Base-by-base conservation (phyloP, 2,113 vertebrate genomes). In the Cheirogaleus medius region DNA sequence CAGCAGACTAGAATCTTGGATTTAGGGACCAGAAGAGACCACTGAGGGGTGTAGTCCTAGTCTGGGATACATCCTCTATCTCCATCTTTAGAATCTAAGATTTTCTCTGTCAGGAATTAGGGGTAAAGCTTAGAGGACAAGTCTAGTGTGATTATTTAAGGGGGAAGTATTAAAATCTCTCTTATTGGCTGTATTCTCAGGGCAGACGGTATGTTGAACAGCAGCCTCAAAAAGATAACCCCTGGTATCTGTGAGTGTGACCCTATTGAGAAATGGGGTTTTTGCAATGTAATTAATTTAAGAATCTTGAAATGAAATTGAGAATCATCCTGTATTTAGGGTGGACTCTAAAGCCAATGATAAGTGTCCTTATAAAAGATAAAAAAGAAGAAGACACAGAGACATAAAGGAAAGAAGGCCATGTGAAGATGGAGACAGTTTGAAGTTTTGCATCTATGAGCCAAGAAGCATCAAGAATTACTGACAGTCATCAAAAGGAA, bases 21-120 rank as follows among this genome's bases (percentile, higher is more conserved):
- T 49, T 15, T 66, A 54, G 18, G 34, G 37, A 63, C 6, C 14
- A 56, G 42, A 56, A 18, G 9, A 3, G 8, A 90, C 0, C 3
- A 14, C 20, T 6, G 25, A 4, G 1, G 7, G 13, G 1, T 47
- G 3, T 56, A 42, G 39, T 56, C 4, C 56, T 25, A 3, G 5
- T 92, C 15, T 80, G 12, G 23, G 1, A n/a, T 32, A 74, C 0
- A 69, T 69, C 13, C 1, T 47, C 5, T 11, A 27, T 12, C 13
- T 71, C 37, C 29, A 13, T 58, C n/a, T 82, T 68, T 8, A 6
- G 56, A 20, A 42, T 44, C 8, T 68, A 88, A 60, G 21, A 23
- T 84, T 81, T 91, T 20, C 9, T 49, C 20, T 56, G 0, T 78
- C 10, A 71, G 39, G 34, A 90, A 58, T 15, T 87, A 0, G 23